phyloP scores from a whole-genome alignment of 2,797 vertebrate genomes.

The Salmo trutta region DNA sequence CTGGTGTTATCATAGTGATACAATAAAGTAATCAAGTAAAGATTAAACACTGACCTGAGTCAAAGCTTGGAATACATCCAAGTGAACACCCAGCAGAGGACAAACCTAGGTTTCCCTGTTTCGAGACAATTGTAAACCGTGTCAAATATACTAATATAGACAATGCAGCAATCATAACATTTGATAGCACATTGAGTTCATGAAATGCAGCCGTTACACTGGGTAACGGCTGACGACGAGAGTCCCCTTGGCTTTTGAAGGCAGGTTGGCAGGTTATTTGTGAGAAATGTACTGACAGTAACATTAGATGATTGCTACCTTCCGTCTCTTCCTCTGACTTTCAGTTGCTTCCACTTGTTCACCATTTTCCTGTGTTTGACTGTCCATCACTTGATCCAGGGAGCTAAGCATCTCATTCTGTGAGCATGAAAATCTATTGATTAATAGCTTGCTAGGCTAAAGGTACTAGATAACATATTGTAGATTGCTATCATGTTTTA shows the following conservation, averaged over 20 bases:
- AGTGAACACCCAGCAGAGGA: conserved; percentile 2
- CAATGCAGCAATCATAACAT: neutral
- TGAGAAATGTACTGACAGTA: neutral
- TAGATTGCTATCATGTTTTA: too few relatives aligned
- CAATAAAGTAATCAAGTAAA: neutral
- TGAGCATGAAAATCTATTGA: neutral
- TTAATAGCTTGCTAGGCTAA: too few relatives aligned
- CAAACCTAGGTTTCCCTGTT: neutral
- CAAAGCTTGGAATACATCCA: neutral
- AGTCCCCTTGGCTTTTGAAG: neutral
- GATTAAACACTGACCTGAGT: neutral
- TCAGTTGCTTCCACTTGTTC: neutral
- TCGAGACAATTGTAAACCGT: neutral
- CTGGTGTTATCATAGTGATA: neutral
- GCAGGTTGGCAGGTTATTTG: neutral
- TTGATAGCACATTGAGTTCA: neutral
- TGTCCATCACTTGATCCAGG: neutral
- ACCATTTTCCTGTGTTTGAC: neutral
- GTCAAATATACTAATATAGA: neutral
- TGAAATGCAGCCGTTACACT: neutral
- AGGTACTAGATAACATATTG: too few relatives aligned
- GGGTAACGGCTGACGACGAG: too few relatives aligned
- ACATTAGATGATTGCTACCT: neutral
- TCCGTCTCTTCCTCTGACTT: neutral
- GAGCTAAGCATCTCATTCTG: neutral